Evolutionary conservation across 92 coral and sea anemone species (phyloP), one percentile per base, ranked within the genome.

Genomic region (Palythoa grandiflora): DNA sequence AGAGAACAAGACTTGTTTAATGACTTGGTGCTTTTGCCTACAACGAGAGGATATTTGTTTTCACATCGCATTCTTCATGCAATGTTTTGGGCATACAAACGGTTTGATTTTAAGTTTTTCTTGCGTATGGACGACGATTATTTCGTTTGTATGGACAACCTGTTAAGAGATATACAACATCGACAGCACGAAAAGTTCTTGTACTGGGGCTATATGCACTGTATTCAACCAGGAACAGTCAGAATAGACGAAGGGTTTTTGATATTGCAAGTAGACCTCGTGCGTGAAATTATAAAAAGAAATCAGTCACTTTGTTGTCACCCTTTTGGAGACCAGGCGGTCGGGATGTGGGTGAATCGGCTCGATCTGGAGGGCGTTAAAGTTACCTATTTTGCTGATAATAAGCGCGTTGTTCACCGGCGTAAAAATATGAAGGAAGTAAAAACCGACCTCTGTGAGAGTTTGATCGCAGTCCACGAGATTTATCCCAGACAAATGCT

Each of bases 101-200:
- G 79, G 12, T 92, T 85, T 60, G 70, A 86, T 15, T 92, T 92
- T 79, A 17, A 83, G 8, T 92, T 79, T 73, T 84, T 89, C 65
- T 36, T 92, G 71, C 90, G 86, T 12, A 48, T 85, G 6, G 94
- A 91, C 61, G 94, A 91, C 16, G 94, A 91, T 36, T 89, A 92
- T 57, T 92, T 92, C 68, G 88, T 92, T 1, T 92, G 94, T 77
- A 73, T 92, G 73, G 78, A 91, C 72, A 89, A 91, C 66, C 68
- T 91, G 38, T 6, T 70, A 6, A 66, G 35, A 37, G 92, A 89
- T 21, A 3, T 91, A n/a, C 83, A 91, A 55, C 80, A 83, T 36
- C 88, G 94, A 13, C 76, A 89, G 65, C 52, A 91, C 15, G 92
- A 91, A 20, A 78, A 78, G 71, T 73, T 83, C 14, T 54, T 88